These are phyloP conservation scores for Leptoteleia sp. DNA, from an alignment of 1,140 invertebrate species.

Conservation along the genomic window DNA sequence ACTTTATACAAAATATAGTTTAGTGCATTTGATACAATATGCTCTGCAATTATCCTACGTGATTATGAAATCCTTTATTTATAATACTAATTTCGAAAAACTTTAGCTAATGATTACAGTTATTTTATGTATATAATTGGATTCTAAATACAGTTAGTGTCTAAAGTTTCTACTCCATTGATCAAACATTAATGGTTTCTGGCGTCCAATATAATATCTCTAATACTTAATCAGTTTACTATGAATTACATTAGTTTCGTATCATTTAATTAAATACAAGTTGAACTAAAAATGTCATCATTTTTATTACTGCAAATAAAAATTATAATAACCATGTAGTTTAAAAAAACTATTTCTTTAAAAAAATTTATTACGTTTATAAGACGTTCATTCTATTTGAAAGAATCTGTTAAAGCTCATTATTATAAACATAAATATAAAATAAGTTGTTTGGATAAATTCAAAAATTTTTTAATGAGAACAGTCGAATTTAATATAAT, in stretches of 20 bases:
- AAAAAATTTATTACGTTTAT: too few relatives aligned
- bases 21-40: not conserved
- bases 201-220: constrained; percentile 19
- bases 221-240: constrained; percentile 41
- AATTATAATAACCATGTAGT: constrained; percentile 14
- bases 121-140: constrained; percentile 43
- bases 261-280: constrained; percentile 48
- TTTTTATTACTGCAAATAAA: constrained; percentile 34
- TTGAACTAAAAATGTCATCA: constrained; percentile 57
- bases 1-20: too few relatives aligned
- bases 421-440: too few relatives aligned
- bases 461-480: too few relatives aligned
- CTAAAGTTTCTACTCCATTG: constrained; percentile 15
- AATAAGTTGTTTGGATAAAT: too few relatives aligned
- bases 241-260: constrained; percentile 28
- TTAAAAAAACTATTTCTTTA: too few relatives aligned
- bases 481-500: too few relatives aligned
- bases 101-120: not conserved
- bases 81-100: not conserved
- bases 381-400: too few relatives aligned
- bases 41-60: not conserved
- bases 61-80: constrained; percentile 15
- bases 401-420: too few relatives aligned
- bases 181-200: constrained; percentile 11
- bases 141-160: constrained; percentile 15